These are phyloP conservation scores for Melanotaenia maccullochi DNA, from an alignment of 2,797 vertebrate genomes.

Conservation along the genomic window DNA sequence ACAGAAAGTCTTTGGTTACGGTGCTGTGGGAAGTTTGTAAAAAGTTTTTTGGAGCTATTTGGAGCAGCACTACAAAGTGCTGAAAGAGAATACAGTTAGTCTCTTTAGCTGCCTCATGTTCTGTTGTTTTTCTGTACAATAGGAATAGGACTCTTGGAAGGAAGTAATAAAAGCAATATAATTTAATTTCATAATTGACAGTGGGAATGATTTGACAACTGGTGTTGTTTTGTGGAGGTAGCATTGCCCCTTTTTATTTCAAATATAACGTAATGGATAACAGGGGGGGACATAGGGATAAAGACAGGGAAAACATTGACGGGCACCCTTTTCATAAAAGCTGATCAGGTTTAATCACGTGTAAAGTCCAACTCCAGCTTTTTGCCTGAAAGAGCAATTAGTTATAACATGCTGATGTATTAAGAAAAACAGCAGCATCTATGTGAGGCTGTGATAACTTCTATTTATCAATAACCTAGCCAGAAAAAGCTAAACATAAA, in stretches of 20 bases:
- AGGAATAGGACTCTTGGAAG: background rate
- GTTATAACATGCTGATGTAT: background rate
- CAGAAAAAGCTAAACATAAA: slow-evolving; percentile 16
- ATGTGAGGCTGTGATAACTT: slow-evolving; percentile 3
- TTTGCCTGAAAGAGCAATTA: slow-evolving; percentile 15
- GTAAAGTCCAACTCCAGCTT: slow-evolving; percentile 17
- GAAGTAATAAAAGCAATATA: background rate
- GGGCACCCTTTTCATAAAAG: slow-evolving; percentile 3
- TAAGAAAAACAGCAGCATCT: slow-evolving; percentile 3
- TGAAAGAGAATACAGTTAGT: background rate
- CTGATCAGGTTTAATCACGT: slow-evolving; percentile 1
- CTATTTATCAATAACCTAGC: slow-evolving; percentile 15
- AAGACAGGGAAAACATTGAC: slow-evolving; percentile 9
- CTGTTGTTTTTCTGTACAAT: background rate
- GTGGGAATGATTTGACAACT: background rate
- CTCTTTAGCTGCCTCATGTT: background rate
- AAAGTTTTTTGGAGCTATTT: background rate
- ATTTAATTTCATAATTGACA: background rate
- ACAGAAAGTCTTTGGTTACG: background rate
- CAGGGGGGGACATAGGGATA: no score
- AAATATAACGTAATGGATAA: background rate
- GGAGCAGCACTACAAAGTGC: background rate
- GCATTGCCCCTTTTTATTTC: background rate
- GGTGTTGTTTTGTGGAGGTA: background rate
- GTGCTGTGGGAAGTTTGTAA: background rate